phyloP scores from a whole-genome alignment of 2,888 invertebrate species.

The Glaucopsyche alexis region DNA sequence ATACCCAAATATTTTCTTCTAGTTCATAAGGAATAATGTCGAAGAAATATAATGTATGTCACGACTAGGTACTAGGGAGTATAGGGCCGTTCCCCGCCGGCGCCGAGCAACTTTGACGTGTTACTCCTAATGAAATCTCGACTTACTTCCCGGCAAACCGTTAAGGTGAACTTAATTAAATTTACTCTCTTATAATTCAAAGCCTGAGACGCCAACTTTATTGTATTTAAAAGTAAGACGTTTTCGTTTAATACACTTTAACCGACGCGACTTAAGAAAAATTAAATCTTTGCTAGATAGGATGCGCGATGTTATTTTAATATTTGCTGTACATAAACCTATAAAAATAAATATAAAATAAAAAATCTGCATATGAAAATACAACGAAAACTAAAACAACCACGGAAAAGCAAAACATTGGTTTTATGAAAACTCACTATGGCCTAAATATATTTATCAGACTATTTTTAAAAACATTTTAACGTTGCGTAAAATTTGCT shows the following conservation, averaged over 20 bases:
- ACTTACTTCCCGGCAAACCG: constrained; percentile 25
- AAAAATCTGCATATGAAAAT: constrained; percentile 1
- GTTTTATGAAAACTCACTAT: neutral
- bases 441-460: neutral
- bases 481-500: neutral
- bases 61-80: neutral
- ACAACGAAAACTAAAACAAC: constrained; percentile 8
- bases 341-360: neutral
- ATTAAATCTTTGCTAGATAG: neutral
- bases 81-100: neutral
- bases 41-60: constrained; percentile 8
- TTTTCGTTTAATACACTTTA: neutral
- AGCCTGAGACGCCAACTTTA: constrained; percentile 9
- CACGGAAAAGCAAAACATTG: constrained; percentile 2
- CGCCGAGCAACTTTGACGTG: constrained; percentile 8
- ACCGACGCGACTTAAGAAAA: neutral
- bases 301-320: neutral
- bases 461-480: neutral
- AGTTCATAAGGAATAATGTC: neutral
- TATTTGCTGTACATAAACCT: neutral
- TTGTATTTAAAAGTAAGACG: neutral
- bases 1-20: no score
- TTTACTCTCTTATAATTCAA: constrained; percentile 24
- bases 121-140: constrained; percentile 28
- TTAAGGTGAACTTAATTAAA: constrained; percentile 30